Percentiles rank a stretch among this genome's conserved stretches.
Conservation (phyloP, 2,113 vertebrate species). For the Halichoeres trimaculatus region DNA sequence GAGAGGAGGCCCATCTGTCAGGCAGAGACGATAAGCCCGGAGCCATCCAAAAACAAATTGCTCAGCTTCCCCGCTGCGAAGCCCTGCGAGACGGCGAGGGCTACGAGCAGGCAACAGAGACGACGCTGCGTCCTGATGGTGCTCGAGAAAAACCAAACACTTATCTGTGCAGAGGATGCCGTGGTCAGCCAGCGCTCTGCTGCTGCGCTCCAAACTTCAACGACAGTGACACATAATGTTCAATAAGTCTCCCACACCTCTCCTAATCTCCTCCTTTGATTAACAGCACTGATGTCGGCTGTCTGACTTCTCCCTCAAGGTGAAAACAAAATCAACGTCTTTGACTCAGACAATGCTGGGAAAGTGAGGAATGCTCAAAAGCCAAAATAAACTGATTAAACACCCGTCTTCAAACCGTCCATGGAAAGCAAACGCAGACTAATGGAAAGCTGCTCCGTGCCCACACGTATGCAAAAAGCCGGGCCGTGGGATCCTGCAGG, state of each 20-base stretch:
- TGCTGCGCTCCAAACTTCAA: slow-evolving; percentile 40
- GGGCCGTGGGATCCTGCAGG: slow-evolving; percentile 10
- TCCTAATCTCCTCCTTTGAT: slow-evolving; percentile 41
- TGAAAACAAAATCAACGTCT: slow-evolving; percentile 23
- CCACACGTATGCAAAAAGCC: slow-evolving; percentile 12
- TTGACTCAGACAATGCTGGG: neutral
- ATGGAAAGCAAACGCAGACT: neutral
- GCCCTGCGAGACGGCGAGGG: slow-evolving; percentile 47
- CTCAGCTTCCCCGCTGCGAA: slow-evolving; percentile 66
- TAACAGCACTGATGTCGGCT: slow-evolving; percentile 37
- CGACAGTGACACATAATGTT: neutral
- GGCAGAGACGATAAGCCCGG: slow-evolving; percentile 73
- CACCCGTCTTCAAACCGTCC: slow-evolving; percentile 8
- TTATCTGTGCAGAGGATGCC: slow-evolving; percentile 67
- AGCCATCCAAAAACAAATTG: slow-evolving; percentile 81
- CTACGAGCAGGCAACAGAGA: slow-evolving; percentile 43
- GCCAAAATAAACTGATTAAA: slow-evolving; percentile 12
- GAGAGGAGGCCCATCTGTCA: slow-evolving; percentile 79
- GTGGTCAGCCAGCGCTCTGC: slow-evolving; percentile 49
- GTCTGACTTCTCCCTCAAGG: slow-evolving; percentile 17
- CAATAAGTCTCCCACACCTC: slow-evolving; percentile 33
- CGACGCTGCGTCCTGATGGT: slow-evolving; percentile 50
- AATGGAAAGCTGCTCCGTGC: slow-evolving; percentile 7
- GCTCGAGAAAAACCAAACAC: slow-evolving; percentile 38
- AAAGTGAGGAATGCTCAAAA: slow-evolving; percentile 41